A percentile compares a stretch with the other conserved stretches of the same genome.
These are phyloP conservation scores for Drosophila neocordata DNA, from an alignment of 1,140 invertebrate genomes.

Conservation along the genomic window DNA sequence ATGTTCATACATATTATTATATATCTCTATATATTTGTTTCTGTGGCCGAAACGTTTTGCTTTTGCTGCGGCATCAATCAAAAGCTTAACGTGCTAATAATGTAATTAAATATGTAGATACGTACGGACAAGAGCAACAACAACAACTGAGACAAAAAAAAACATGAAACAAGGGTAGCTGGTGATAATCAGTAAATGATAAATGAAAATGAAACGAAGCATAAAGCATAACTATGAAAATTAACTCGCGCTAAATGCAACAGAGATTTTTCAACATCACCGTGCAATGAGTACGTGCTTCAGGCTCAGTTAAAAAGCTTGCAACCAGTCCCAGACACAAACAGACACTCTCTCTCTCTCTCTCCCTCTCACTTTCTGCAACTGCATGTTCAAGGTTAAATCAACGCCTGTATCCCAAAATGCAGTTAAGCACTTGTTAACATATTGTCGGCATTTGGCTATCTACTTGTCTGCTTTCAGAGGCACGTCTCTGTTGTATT, in stretches of 20 bases:
- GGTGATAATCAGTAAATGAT: constrained; percentile 79
- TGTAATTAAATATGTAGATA: constrained; percentile 78
- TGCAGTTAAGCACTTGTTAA: constrained; percentile 81
- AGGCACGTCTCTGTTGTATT: not conserved
- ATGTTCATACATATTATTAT: not conserved
- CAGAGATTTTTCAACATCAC: constrained; percentile 45
- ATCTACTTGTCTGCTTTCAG: constrained; percentile 7
- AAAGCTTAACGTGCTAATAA: constrained; percentile 71
- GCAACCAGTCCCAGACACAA: not conserved
- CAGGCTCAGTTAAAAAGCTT: constrained; percentile 6
- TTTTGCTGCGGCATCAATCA: constrained; percentile 76
- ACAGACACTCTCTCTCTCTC: not conserved
- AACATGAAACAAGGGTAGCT: constrained; percentile 50
- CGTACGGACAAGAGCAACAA: constrained; percentile 24
- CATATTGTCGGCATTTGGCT: constrained; percentile 78
- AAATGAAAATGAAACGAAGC: constrained; percentile 75
- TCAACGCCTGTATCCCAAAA: constrained; percentile 59
- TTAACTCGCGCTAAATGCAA: constrained; percentile 69
- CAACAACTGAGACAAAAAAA: constrained; percentile 1
- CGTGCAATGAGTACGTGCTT: not conserved
- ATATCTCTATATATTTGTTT: not conserved
- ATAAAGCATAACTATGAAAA: constrained; percentile 75
- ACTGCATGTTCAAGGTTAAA: constrained; percentile 61
- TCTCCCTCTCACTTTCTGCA: not conserved
- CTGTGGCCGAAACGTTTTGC: constrained; percentile 63